Evolutionary conservation across 2,113 vertebrate species (phyloP), one percentile per base, ranked within the genome.

Genomic region (Tyto alba): DNA sequence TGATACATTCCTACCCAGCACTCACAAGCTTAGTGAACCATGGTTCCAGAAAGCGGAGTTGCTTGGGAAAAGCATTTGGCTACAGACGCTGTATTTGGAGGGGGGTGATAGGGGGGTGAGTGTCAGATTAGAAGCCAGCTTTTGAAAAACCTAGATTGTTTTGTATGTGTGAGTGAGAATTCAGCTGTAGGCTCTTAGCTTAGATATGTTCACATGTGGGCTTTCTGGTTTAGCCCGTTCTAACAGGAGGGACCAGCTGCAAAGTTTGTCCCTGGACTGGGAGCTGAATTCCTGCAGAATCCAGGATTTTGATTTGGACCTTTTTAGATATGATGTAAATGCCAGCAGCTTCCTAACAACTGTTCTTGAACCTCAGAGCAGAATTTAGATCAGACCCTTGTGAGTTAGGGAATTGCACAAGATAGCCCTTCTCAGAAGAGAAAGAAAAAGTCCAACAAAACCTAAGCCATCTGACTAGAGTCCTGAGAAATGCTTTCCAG

Each of bases 301-400:
- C 86, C 5, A 0, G 86, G 93, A 92, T 94, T 96, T 96, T 73
- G 10, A 1, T 89, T 95, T 94, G 91, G 87, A 85, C 78, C 45
- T 82, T 93, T 91, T 91, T 13, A 92, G 90, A 52, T 83, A 85
- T 59, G 87, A 93, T 96, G 77, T 83, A 79, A 94, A 96, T 93
- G 84, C 89, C 91, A 93, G 69, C 94, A 95, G 78, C 95, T 94
- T 94, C 90, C 88, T 88, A 90, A 95, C 95, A 96, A 97, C 95
- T 96, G 82, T 97, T 91, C 67, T 34, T 8, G 78, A 74, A 69
- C 71, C 89, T 95, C 71, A 25, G 71, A 66, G 84, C 59, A 80
- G 94, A 88, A 83, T 95, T 85, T 32, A 89, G 92, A 93, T 62
- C 78, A 52, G 87, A 94, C n/a, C 29, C 75, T 90, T 77, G 85